Base-by-base conservation (phyloP, 92 coral and sea anemone species). In the Ricordea florida region DNA sequence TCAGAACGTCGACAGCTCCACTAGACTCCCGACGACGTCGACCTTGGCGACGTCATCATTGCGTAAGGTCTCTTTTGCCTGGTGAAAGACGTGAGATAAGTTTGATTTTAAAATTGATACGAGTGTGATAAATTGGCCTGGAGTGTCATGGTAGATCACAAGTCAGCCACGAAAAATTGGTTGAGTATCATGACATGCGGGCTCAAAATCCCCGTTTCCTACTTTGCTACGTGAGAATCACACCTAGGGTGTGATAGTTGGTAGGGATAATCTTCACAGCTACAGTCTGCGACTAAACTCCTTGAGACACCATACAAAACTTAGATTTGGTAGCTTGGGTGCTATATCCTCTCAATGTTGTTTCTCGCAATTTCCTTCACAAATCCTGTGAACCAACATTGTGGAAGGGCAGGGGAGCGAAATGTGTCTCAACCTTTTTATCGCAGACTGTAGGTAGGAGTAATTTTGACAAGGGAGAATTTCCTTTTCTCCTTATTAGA, bases 341-440 rank as follows among this genome's bases (percentile, higher is more conserved):
- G 17, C 67, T 43, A 38, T 60, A 28, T 24, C 48, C 67, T 60
- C 67, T 57, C 36, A 57, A 57, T 57, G 65, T 57, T 57, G 65
- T 57, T 57, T 57, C 65, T 57, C 41, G 67, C 67, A 28, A 60
- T 60, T 60, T 60, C 67, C 67, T 32, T 60, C 67, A 60, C 67
- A 60, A 60, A 60, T 60, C 67, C 67, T 60, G 67, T 60, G 67
- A 60, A 60, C 67, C 51, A 60, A 60, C 67, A 60, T 60, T 60
- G 67, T 60, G 67, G 67, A 43, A 31, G 67, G 38, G 42, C 41
- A 60, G 67, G 67, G 67, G 67, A 60, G 67, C 49, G 67, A 60
- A 43, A 60, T 60, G 42, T 60, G 67, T 60, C 42, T 60, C 67
- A 60, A 60, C 67, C 67, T 60, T 60, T 60, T 60, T 60, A 43